Evolutionary conservation across 2,113 vertebrate species (phyloP), one percentile per base, ranked within the genome.

Genomic region (Rhineura floridana): DNA sequence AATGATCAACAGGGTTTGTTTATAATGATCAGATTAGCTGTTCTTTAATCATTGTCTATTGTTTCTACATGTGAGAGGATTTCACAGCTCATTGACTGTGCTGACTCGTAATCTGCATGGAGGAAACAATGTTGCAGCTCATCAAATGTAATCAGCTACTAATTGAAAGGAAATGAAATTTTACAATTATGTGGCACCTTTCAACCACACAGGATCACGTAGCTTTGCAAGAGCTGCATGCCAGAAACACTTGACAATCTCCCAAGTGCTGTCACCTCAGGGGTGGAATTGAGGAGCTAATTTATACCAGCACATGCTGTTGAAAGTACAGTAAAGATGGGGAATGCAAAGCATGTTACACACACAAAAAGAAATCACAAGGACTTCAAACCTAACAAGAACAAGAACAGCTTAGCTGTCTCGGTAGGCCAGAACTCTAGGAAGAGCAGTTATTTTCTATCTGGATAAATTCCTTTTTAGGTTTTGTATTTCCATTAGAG

Each of bases 81-180:
- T 96, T 95, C 94, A 95, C 95, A 95, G 93, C 91, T 96, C 93
- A 87, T 91, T 95, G 93, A 95, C 92, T 93, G 87, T 89, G 88
- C 89, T 95, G 93, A 96, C 96, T 97, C 93, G 87, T 94, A 95
- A 95, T 94, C 89, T 92, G 86, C 90, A 94, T 33, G 76, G 83
- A 88, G 90, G 93, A 96, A 97, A 96, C 94, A 96, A 96, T 93
- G 90, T 86, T 94, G 93, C 91, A 96, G 91, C 92, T 95, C 94
- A 96, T 95, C 92, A 96, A 95, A 96, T 81, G 90, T 88, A 96
- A 97, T 96, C 93, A 97, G 92, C 90, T 91, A 81, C 89, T 96
- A 95, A 96, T 93, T 96, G 94, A 96, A 96, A 95, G 91, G 93
- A 96, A 94, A 94, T 91, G 87, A 93, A 96, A 95, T 93, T 96